phyloP scores from a whole-genome alignment of 1,140 invertebrate species.

The Drosophila gunungcola region DNA sequence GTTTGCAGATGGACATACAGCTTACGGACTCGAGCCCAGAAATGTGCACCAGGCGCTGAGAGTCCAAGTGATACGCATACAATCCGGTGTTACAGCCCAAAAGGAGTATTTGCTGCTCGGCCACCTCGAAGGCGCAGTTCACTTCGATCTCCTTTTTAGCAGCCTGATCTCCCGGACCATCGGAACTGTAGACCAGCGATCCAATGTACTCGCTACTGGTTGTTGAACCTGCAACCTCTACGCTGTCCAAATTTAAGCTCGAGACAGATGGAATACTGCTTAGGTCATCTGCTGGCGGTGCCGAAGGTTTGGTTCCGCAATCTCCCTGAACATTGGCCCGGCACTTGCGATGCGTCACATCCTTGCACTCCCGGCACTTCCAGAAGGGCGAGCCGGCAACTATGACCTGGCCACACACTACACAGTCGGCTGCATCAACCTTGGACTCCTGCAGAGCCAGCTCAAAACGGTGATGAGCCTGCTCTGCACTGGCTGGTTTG shows the following conservation, averaged over 20 bases:
- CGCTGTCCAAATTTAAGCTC: conserved; percentile 43
- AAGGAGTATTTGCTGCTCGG: conserved; percentile 68
- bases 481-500: background rate
- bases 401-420: conserved; percentile 63
- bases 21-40: conserved; percentile 88
- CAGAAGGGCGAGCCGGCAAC: conserved; percentile 69
- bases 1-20: conserved; percentile 87
- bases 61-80: conserved; percentile 72
- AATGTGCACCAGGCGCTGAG: conserved; percentile 86
- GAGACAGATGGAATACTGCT: conserved; percentile 35
- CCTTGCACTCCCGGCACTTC: conserved; percentile 81
- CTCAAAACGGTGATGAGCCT: conserved; percentile 76
- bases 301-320: conserved; percentile 53
- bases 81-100: conserved; percentile 79
- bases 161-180: conserved; percentile 8
- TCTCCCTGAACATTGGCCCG: conserved; percentile 49
- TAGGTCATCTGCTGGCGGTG: conserved; percentile 21
- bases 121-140: conserved; percentile 76
- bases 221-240: conserved; percentile 15
- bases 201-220: conserved; percentile 53
- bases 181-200: conserved; percentile 53
- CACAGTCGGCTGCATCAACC: conserved; percentile 31
- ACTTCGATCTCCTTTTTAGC: conserved; percentile 57
- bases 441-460: conserved; percentile 66
- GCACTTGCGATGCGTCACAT: conserved; percentile 71